Base-by-base conservation (phyloP, 1,140 invertebrate genomes). In the Hyphantria cunea region DNA sequence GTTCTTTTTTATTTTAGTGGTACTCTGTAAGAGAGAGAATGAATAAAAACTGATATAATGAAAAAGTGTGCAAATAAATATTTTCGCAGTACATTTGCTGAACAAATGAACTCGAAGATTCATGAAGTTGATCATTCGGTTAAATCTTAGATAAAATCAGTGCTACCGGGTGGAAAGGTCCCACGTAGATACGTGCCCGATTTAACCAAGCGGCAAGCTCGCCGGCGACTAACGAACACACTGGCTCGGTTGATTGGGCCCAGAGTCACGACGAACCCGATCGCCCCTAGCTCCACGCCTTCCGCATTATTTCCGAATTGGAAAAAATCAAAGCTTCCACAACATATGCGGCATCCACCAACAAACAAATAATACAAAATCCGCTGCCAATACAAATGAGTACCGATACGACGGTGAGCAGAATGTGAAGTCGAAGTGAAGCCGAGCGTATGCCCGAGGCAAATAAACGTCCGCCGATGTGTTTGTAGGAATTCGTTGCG, bases 381-480 rank as follows among this genome's bases (percentile, higher is more conserved):
- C 77, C 73, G 56, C 79, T 71, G 72, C 83, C 85, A 90, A 90
- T 90, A 90, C 85, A 85, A 86, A 90, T 90, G 87, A 90, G 82
- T 66, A 81, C 66, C 80, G 85, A 88, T 88, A 87, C 82, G 80
- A 79, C 69, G 75, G 51, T 77, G 75, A 75, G 59, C 75, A 74
- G 82, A 82, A 83, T 80, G 80, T 58, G 77, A 85, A 84, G 74
- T 84, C 75, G 70, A 70, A 53, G 76, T 70, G 74, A 76, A 84
- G 70, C 56, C 78, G 82, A 84, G 84, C 86, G 84, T 81, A 79
- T 72, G 76, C 75, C 70, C 76, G 80, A 71, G 73, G 85, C 82
- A 90, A 90, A 90, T 82, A 90, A 81, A 82, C 84, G 81, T 82
- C 78, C 77, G 77, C 71, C 80, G 80, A 87, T 86, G 78, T 86